Percentiles rank a stretch among this genome's conserved stretches.
Conservation (phyloP, 1,140 invertebrate species). For the Dendroctonus ponderosae region DNA sequence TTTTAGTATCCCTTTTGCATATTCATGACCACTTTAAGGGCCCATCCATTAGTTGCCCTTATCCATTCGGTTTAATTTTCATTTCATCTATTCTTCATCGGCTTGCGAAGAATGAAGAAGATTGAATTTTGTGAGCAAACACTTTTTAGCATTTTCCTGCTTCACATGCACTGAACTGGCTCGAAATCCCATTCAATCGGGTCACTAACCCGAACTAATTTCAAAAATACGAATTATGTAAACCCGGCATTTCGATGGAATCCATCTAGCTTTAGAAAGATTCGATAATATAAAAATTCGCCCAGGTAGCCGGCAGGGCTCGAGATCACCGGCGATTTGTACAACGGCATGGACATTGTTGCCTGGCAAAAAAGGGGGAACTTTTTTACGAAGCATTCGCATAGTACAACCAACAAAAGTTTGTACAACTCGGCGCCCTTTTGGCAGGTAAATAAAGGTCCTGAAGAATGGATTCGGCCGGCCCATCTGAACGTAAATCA, state of each 20-base stretch:
- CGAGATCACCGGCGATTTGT: neutral
- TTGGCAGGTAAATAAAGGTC: neutral
- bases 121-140: neutral
- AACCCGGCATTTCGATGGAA: conserved; percentile 2
- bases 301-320: conserved; percentile 15
- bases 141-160: neutral
- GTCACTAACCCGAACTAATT: conserved; percentile 22
- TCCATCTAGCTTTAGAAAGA: conserved; percentile 2
- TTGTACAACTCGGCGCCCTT: neutral
- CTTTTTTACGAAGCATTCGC: no score
- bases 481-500: neutral
- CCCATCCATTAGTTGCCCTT: neutral
- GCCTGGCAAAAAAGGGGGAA: no score
- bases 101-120: neutral
- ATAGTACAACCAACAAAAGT: no score
- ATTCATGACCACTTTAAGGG: conserved; percentile 29
- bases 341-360: neutral
- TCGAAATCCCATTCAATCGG: conserved; percentile 14
- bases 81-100: no score
- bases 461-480: neutral
- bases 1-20: conserved; percentile 31
- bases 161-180: no score
- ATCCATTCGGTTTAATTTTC: no score
- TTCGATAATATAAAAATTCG: conserved; percentile 12
- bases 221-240: conserved; percentile 22